These are phyloP conservation scores for Epistrophella euchroma DNA, from an alignment of 2,888 invertebrate genomes.

Conservation along the genomic window DNA sequence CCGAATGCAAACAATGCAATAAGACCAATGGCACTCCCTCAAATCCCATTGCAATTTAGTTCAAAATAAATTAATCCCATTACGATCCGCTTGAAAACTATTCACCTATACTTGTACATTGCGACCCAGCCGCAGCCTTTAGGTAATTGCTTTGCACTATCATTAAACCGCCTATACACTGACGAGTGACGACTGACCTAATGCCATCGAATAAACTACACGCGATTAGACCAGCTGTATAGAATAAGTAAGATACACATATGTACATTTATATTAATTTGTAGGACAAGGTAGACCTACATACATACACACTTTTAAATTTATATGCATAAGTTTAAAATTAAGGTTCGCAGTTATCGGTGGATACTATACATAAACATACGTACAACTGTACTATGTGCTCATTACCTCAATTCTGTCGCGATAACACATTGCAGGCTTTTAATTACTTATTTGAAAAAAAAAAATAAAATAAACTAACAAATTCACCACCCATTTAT, in stretches of 20 bases:
- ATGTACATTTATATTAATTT: neutral
- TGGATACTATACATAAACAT: no score
- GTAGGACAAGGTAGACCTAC: conserved; percentile 9
- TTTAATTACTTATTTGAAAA: conserved; percentile 6
- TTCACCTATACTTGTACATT: conserved; percentile 9
- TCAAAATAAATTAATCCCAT: conserved; percentile 48
- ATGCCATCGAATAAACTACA: conserved; percentile 56
- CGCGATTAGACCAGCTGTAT: conserved; percentile 30
- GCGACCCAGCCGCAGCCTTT: conserved; percentile 21
- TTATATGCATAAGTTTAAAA: neutral
- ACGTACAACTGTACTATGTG: conserved; percentile 27
- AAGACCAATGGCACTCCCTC: conserved; percentile 9
- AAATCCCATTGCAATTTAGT: conserved; percentile 34
- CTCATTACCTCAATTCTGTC: conserved; percentile 59
- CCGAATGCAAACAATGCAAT: conserved; percentile 5
- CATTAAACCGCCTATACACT: conserved; percentile 44
- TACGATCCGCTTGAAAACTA: conserved; percentile 32
- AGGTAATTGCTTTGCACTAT: conserved; percentile 43
- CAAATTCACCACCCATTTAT: neutral
- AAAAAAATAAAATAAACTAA: neutral
- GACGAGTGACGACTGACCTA: conserved; percentile 44
- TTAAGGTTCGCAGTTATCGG: neutral
- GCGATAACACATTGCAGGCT: conserved; percentile 27
- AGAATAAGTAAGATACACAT: conserved; percentile 2
- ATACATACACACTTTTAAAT: neutral